Base-by-base conservation (phyloP, 2,888 invertebrate genomes). In the Deilephila elpenor region DNA sequence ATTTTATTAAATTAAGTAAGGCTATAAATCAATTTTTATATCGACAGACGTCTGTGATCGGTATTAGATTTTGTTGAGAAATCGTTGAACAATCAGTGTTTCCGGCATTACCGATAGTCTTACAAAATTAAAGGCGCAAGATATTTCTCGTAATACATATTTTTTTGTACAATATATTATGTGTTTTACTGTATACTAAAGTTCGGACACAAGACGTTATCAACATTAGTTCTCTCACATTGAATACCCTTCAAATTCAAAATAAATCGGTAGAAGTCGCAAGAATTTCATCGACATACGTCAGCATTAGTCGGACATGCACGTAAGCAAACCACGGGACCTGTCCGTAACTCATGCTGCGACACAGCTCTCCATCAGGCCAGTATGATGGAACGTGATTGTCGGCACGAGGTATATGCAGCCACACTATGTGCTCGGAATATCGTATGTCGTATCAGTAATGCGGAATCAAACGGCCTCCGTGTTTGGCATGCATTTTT, bases 401-500 rank as follows among this genome's bases (percentile, higher is more conserved):
- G 70, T 71, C 70, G 71, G 34, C 37, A 60, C 70, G 61, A 19
- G 37, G 14, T 25, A 70, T 73, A 73, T 71, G 73, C 62, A 73
- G 62, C 61, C n/a, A 25, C 14, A 34, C 34, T 29, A 80, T 86
- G 85, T 83, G 84, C 77, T 83, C 79, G 80, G 84, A 81, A 83
- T 85, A 86, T 83, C 78, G 79, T 82, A 80, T 78, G 75, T 79
- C 75, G 77, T 75, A 78, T 78, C 76, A 80, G 81, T 83, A 84
- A 88, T 86, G 87, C 87, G 89, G 89, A 89, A 89, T 83, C 77
- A 74, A 80, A 74, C 77, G 78, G 78, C 82, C 83, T 83, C 84
- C 85, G 84, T 78, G 84, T 88, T 82, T 78, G 81, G 77, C 78
- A 73, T 62, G 78, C 74, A 77, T 82, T 84, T 82, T 83, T 79